Percentiles rank a stretch among this genome's conserved stretches.
These are phyloP conservation scores for Serilophus lunatus DNA, from an alignment of 2,113 vertebrate genomes.

Conservation along the genomic window DNA sequence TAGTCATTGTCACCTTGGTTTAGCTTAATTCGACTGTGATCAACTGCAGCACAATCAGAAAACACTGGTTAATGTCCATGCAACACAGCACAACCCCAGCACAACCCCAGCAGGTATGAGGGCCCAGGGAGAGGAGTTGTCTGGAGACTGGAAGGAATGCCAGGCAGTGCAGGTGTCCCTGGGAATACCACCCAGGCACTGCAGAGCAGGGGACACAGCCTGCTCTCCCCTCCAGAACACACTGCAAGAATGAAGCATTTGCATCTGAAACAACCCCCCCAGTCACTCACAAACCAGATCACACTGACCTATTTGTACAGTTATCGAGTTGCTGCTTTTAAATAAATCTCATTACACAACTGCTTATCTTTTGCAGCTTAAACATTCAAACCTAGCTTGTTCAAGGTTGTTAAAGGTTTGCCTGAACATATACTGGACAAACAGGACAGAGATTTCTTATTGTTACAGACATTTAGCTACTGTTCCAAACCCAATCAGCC, in stretches of 20 bases:
- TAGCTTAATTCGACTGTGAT: slow-evolving; percentile 95
- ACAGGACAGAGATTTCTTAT: not conserved
- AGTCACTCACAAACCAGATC: not conserved
- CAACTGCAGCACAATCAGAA: slow-evolving; percentile 79
- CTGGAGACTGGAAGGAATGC: not conserved
- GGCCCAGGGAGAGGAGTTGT: not conserved
- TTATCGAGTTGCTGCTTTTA: not conserved
- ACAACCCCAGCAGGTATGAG: not conserved
- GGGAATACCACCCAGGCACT: too few species aligned
- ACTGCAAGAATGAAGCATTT: not conserved
- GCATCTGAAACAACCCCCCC: not conserved
- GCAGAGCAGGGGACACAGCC: accelerated
- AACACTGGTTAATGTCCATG: not conserved
- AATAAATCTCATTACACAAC: not conserved
- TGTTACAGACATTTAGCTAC: not conserved
- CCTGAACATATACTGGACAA: not conserved
- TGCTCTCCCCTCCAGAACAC: not conserved
- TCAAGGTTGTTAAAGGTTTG: not conserved
- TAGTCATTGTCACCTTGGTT: slow-evolving; percentile 93
- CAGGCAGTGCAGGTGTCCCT: not conserved
- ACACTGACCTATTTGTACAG: not conserved
- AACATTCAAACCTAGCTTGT: not conserved
- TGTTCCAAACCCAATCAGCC: not conserved
- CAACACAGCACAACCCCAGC: not conserved
- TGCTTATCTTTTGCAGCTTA: not conserved